Percentiles rank a stretch among this genome's conserved stretches.
phyloP scores from a whole-genome alignment of 2,113 vertebrate species.

The Accipiter cooperii region DNA sequence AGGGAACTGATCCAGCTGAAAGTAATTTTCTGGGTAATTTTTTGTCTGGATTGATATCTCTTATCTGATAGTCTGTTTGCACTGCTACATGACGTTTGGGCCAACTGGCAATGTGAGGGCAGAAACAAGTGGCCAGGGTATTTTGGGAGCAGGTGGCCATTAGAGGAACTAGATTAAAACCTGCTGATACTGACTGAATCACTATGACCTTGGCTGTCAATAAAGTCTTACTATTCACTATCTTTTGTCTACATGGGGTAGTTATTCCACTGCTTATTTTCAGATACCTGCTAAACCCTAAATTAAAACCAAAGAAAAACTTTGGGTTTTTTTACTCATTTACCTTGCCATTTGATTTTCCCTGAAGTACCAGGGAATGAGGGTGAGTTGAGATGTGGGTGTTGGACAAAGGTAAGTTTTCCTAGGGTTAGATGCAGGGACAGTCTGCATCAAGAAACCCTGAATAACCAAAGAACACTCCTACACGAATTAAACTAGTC shows the following conservation, averaged over 20 bases:
- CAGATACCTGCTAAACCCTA: neutral
- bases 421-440: neutral
- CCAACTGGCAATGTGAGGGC: neutral
- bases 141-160: conserved; percentile 46
- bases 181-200: neutral
- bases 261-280: neutral
- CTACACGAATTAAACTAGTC: neutral
- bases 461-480: neutral
- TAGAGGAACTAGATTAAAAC: conserved; percentile 14
- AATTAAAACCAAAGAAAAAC: neutral
- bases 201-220: neutral
- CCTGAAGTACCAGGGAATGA: neutral
- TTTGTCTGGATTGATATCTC: neutral
- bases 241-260: neutral
- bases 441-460: neutral
- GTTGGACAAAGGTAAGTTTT: neutral
- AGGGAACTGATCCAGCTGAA: neutral
- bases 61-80: neutral
- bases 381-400: neutral
- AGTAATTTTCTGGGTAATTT: neutral
- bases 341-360: neutral
- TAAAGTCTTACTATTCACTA: neutral
- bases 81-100: neutral
- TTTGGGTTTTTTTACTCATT: neutral
- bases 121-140: neutral